A percentile compares a stretch with the other conserved stretches of the same genome.
These are phyloP conservation scores for Nephrocerus scutellatus DNA, from an alignment of 2,888 invertebrate species.

Conservation along the genomic window DNA sequence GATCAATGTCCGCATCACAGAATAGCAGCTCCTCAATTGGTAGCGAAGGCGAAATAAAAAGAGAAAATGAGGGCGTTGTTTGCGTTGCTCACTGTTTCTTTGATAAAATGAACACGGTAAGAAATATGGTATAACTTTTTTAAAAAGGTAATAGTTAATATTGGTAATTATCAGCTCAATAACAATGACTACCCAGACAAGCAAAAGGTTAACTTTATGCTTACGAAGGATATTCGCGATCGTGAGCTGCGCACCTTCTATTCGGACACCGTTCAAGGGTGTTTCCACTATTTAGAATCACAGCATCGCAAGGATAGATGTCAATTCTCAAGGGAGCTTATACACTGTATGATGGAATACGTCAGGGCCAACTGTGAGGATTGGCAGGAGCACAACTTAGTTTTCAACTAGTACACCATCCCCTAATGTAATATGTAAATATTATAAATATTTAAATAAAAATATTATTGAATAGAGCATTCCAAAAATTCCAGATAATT, in stretches of 20 bases:
- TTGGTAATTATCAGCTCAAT: slow-evolving; percentile 33
- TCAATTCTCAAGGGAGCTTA: slow-evolving; percentile 57
- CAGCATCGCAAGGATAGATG: slow-evolving; percentile 57
- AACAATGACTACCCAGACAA: slow-evolving; percentile 53
- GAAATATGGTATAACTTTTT: slow-evolving; percentile 15
- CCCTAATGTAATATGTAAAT: no score
- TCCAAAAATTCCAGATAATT: no score
- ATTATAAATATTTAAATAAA: no score
- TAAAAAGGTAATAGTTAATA: neutral
- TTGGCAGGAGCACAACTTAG: slow-evolving; percentile 55
- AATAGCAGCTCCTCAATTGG: slow-evolving; percentile 15
- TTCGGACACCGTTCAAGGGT: slow-evolving; percentile 63
- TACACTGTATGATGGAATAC: slow-evolving; percentile 63
- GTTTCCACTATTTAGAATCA: slow-evolving; percentile 58
- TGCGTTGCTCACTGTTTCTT: slow-evolving; percentile 66
- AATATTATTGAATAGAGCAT: no score
- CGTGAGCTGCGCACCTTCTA: slow-evolving; percentile 62
- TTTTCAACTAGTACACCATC: no score
- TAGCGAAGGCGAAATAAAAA: slow-evolving; percentile 9
- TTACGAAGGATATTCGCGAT: slow-evolving; percentile 58
- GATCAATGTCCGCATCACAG: slow-evolving; percentile 21
- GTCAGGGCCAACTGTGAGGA: slow-evolving; percentile 69
- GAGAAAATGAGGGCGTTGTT: slow-evolving; percentile 31
- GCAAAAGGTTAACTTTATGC: slow-evolving; percentile 54
- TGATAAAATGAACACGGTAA: slow-evolving; percentile 61